These are phyloP conservation scores for Nomada fabriciana DNA, from an alignment of 2,888 invertebrate species.

Conservation along the genomic window DNA sequence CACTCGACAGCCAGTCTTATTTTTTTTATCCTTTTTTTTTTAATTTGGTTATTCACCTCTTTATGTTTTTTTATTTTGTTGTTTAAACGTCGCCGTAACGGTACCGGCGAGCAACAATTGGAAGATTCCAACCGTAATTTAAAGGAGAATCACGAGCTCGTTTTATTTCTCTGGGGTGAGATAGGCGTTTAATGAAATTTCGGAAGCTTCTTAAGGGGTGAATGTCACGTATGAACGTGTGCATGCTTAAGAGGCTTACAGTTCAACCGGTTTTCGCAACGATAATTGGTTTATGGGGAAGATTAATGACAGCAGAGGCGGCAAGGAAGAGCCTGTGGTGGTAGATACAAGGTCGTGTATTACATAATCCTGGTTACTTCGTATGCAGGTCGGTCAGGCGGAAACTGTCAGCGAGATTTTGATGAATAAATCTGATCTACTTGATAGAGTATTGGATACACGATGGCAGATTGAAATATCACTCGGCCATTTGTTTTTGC, in stretches of 20 bases:
- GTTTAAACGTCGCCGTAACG: too few relatives aligned
- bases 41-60: neutral
- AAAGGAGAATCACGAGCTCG: neutral
- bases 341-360: slow-evolving; percentile 46
- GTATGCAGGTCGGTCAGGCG: neutral
- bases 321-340: slow-evolving; percentile 10
- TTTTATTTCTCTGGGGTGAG: too few relatives aligned
- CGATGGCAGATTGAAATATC: neutral
- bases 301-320: slow-evolving; percentile 41
- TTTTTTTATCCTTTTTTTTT: neutral
- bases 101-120: neutral
- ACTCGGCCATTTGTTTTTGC: neutral
- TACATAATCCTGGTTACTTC: slow-evolving; percentile 31
- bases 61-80: too few relatives aligned
- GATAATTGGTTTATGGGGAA: slow-evolving; percentile 53
- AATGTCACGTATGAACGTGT: slow-evolving; percentile 8
- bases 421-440: slow-evolving; percentile 18
- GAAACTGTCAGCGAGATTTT: slow-evolving; percentile 17
- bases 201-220: neutral
- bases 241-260: slow-evolving; percentile 54
- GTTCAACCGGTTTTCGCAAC: slow-evolving; percentile 25
- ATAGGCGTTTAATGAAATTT: slow-evolving; percentile 22
- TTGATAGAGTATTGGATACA: neutral
- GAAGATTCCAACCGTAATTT: neutral
- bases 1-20: slow-evolving; percentile 32